These are phyloP conservation scores for Basileuterus tristriatus DNA, from an alignment of 2,797 vertebrate genomes.

Conservation along the genomic window DNA sequence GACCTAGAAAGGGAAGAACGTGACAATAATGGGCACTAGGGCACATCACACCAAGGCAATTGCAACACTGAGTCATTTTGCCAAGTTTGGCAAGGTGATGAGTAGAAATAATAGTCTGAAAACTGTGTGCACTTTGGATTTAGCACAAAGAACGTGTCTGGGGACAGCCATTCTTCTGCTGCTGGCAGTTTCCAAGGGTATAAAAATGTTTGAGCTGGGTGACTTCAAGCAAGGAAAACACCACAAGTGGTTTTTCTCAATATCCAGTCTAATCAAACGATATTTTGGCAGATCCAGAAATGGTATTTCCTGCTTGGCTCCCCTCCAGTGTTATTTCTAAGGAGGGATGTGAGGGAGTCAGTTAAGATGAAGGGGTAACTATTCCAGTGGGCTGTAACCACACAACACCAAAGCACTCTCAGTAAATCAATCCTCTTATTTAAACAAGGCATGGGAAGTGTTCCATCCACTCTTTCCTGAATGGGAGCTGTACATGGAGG, in stretches of 20 bases:
- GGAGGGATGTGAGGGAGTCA: neutral
- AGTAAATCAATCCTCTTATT: neutral
- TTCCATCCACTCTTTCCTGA: neutral
- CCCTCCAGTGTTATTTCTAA: neutral
- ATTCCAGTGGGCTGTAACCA: neutral
- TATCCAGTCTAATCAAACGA: neutral
- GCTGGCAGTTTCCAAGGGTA: neutral
- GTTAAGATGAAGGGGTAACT: neutral
- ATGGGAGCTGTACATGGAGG: neutral
- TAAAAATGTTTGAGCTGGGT: neutral
- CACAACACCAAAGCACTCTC: neutral
- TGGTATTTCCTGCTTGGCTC: neutral
- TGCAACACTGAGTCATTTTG: neutral
- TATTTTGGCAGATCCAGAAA: neutral
- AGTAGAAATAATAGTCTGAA: neutral
- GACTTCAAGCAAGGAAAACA: neutral
- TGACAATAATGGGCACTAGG: neutral
- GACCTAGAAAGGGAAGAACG: too few species aligned
- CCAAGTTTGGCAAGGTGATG: neutral
- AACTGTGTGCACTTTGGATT: neutral
- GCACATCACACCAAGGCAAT: neutral
- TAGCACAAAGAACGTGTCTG: neutral
- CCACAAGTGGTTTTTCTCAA: neutral
- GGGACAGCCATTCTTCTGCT: neutral
- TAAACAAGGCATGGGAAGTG: neutral